Evolutionary conservation across 2,113 vertebrate species (phyloP), one percentile per base, ranked within the genome.

Genomic region (Osmerus eperlanus): DNA sequence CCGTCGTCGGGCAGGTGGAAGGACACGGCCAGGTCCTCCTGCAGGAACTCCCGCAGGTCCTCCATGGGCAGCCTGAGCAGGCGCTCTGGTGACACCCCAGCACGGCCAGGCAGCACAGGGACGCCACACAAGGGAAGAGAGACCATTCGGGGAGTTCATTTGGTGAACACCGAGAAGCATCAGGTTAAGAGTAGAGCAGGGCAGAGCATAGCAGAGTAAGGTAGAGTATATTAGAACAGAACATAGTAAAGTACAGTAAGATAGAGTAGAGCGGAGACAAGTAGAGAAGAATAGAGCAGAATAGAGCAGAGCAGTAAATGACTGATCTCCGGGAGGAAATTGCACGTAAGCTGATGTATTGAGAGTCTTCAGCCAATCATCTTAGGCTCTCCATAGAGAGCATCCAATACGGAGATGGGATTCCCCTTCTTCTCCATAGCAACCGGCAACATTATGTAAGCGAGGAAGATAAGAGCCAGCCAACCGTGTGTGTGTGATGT

Each of bases 1-100:
- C 71, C 53, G 18, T 96, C 92, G 0, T 95, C 94, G 15, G 91
- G 90, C 0, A 91, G 87, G 69, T 88, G 82, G 84, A 93, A 89
- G n/a, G 94, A 93, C 29, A 76, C 81, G 0, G 90, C 85, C 51
- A 91, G 91, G 67, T 87, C 87, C 83, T 95, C 95, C 87, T 96
- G 93, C 61, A 96, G 91, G 64, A 96, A 95, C 76, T 96, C 95
- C 74, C 93, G 86, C 63, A 96, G 85, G 47, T 96, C 95, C 83
- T 96, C 94, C 75, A 94, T 83, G 4, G 84, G 82, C 86, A 94
- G 88, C 88, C 92, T 94, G 80, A 92, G 85, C 73, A 97, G 83
- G 21, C 79, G 90, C 78, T 95, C 94, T 95, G 81, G 78, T 61
- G 41, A 47, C 41, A 47, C 41, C 41, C 41, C 41, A 11, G 4